phyloP scores from a whole-genome alignment of 2,113 vertebrate genomes.

The Gopherus evgoodei region DNA sequence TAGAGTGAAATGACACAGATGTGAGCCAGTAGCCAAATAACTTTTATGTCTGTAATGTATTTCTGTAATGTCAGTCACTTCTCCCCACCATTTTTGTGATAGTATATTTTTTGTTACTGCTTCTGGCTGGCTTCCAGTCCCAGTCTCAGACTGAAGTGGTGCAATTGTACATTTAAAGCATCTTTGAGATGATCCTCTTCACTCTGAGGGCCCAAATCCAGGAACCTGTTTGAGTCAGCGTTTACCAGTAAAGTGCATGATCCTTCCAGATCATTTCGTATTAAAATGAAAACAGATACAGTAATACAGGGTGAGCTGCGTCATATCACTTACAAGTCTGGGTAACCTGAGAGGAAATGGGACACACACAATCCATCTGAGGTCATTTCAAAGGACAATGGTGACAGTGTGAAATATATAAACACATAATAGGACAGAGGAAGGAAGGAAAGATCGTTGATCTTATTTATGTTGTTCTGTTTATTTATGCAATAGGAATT shows the following conservation, averaged over 20 bases:
- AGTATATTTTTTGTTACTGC: not conserved
- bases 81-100: not conserved
- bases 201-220: not conserved
- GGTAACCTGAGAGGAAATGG: not conserved
- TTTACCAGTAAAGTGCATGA: not conserved
- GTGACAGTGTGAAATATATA: not conserved
- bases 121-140: not conserved
- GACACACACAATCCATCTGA: not conserved
- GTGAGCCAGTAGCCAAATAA: not conserved
- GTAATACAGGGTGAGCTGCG: not conserved
- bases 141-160: not conserved
- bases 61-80: not conserved
- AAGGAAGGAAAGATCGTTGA: not conserved
- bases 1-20: not conserved
- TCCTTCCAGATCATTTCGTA: not conserved
- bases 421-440: not conserved
- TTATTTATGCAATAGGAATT: not conserved
- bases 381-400: not conserved
- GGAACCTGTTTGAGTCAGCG: not conserved
- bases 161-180: not conserved
- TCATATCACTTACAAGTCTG: not conserved
- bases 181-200: not conserved
- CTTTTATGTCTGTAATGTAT: not conserved
- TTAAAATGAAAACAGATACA: not conserved
- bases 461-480: not conserved